Percentiles rank a stretch among this genome's conserved stretches.
phyloP scores from a whole-genome alignment of 2,797 vertebrate genomes.

The Kryptolebias ocellatus region DNA sequence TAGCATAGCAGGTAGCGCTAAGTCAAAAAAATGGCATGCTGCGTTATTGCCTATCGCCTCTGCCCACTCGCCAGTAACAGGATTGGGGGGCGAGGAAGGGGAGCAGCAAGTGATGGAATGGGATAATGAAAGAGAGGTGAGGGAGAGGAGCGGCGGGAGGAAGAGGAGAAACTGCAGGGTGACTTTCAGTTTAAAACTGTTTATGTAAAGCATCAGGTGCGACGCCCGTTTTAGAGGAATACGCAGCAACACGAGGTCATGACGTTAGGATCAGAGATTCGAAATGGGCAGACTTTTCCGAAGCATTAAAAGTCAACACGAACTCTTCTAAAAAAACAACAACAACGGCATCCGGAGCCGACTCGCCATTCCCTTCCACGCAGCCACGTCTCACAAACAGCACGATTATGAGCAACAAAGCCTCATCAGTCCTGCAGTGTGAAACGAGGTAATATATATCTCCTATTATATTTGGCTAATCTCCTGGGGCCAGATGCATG shows the following conservation, averaged over 20 bases:
- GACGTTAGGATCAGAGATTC: constrained; percentile 55
- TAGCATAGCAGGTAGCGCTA: constrained; percentile 95
- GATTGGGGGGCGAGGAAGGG: constrained; percentile 10
- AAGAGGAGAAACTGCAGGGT: constrained; percentile 69
- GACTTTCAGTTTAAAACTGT: constrained; percentile 80
- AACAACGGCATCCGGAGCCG: constrained; percentile 1
- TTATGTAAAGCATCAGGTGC: constrained; percentile 70
- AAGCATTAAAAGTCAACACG: constrained; percentile 49
- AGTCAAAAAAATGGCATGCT: constrained; percentile 82
- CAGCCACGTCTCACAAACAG: too few relatives aligned
- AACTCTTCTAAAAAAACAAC: background rate
- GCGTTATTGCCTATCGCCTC: constrained; percentile 85
- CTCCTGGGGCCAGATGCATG: too few relatives aligned
- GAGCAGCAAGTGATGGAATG: constrained; percentile 52
- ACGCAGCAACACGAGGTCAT: constrained; percentile 66
- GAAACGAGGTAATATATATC: too few relatives aligned
- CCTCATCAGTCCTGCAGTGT: too few relatives aligned
- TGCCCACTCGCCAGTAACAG: constrained; percentile 69
- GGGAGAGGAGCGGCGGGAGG: constrained; percentile 43
- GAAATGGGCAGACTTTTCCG: constrained; percentile 37
- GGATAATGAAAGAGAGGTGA: constrained; percentile 68
- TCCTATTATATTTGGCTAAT: too few relatives aligned
- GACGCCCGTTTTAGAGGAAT: constrained; percentile 54
- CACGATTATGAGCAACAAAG: too few relatives aligned
- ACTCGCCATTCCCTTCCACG: background rate